These are phyloP conservation scores for Gonatopus flavifemur DNA, from an alignment of 1,140 invertebrate species.

Conservation along the genomic window DNA sequence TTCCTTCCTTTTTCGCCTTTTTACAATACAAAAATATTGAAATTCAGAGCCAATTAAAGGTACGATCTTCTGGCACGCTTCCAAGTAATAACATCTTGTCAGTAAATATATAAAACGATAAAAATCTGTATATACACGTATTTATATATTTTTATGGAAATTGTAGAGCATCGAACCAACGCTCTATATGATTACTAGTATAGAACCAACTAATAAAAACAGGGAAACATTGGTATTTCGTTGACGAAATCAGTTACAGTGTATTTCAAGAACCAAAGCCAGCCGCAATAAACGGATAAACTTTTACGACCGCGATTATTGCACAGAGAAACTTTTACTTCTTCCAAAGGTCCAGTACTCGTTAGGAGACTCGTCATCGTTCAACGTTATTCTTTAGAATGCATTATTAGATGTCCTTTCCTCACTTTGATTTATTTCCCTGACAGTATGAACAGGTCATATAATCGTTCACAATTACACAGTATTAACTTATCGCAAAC, in stretches of 20 bases:
- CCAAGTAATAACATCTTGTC: neutral
- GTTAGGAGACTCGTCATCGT: neutral
- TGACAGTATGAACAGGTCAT: no score
- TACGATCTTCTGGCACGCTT: slow-evolving; percentile 28
- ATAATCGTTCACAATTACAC: no score
- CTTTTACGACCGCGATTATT: slow-evolving; percentile 44
- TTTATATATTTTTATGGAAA: no score
- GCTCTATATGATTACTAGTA: no score
- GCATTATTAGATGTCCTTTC: slow-evolving; percentile 2
- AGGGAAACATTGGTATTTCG: slow-evolving; percentile 11
- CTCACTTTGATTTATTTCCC: slow-evolving; percentile 20
- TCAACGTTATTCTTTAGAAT: neutral
- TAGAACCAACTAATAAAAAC: neutral
- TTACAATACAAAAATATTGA: no score
- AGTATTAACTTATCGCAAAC: no score
- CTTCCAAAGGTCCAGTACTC: slow-evolving; percentile 2
- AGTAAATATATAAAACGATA: slow-evolving; percentile 26
- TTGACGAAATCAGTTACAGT: slow-evolving; percentile 41
- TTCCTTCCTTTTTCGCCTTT: no score
- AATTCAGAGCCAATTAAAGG: no score
- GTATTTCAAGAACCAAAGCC: slow-evolving; percentile 32
- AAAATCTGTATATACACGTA: no score
- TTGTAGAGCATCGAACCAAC: no score
- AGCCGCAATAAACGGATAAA: slow-evolving; percentile 47
- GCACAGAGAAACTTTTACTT: slow-evolving; percentile 42